Evolutionary conservation across 1,140 invertebrate species (phyloP).

Genomic region (Riptortus pedestris): DNA sequence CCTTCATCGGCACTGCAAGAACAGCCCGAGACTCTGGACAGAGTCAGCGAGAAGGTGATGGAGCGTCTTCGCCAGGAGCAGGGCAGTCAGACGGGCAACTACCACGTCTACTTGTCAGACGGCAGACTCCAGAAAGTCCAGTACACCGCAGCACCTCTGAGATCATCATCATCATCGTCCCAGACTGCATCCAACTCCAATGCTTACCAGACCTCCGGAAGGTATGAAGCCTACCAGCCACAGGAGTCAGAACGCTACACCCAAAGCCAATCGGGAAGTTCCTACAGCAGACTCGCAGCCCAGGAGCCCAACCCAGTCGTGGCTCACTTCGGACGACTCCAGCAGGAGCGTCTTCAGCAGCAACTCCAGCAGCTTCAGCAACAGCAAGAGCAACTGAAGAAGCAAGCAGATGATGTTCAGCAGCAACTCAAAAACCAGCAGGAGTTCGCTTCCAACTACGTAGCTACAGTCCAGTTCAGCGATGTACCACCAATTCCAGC

Average conservation of each 20-base stretch:
- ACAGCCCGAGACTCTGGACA: neutral
- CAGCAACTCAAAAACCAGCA: neutral
- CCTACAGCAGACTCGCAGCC: neutral
- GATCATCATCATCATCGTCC: neutral
- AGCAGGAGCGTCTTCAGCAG: neutral
- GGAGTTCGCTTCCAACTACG: conserved; percentile 3
- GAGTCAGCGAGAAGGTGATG: neutral
- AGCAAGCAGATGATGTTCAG: neutral
- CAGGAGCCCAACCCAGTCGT: neutral
- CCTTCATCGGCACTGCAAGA: no score
- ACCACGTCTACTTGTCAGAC: neutral
- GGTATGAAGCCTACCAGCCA: no score
- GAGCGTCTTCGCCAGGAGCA: neutral
- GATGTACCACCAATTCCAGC: conserved; percentile 31
- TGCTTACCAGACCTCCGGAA: neutral
- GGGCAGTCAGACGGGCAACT: neutral
- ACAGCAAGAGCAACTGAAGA: neutral
- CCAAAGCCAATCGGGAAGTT: neutral
- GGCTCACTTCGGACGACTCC: neutral
- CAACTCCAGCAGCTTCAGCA: no score
- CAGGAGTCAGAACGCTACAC: neutral
- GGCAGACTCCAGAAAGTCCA: neutral
- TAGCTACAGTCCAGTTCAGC: conserved; percentile 31
- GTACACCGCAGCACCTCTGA: no score
- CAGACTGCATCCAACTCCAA: neutral